phyloP scores from a whole-genome alignment of 2,888 invertebrate genomes.

The Malachius bipustulatus region DNA sequence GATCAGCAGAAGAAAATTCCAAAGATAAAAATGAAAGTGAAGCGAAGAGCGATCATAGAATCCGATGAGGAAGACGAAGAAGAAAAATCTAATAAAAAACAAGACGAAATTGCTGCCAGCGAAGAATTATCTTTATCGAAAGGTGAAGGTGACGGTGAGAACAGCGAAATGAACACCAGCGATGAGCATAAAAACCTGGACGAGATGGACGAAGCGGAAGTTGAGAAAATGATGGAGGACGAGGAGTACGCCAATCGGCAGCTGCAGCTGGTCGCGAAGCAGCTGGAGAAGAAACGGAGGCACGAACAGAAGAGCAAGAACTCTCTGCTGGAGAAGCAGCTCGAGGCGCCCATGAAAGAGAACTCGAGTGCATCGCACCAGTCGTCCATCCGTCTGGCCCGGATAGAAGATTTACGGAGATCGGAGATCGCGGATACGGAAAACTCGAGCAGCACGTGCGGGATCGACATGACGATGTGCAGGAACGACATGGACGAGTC shows the following conservation, averaged over 20 bases:
- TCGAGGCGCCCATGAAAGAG: slow-evolving; percentile 29
- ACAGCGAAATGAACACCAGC: slow-evolving; percentile 34
- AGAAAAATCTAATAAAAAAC: slow-evolving; percentile 17
- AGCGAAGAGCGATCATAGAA: slow-evolving; percentile 8
- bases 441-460: neutral
- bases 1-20: slow-evolving; percentile 6
- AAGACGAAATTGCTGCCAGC: slow-evolving; percentile 5
- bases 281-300: slow-evolving; percentile 43
- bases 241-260: slow-evolving; percentile 48
- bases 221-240: slow-evolving; percentile 46
- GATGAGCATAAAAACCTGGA: slow-evolving; percentile 34
- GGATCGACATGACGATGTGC: neutral
- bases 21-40: slow-evolving; percentile 15
- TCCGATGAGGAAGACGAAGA: slow-evolving; percentile 22
- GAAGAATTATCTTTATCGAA: slow-evolving; percentile 5
- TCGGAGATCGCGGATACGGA: neutral
- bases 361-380: neutral
- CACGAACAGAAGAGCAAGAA: slow-evolving; percentile 43
- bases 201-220: slow-evolving; percentile 37
- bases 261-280: slow-evolving; percentile 37
- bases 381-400: neutral
- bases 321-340: slow-evolving; percentile 21
- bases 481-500: slow-evolving; percentile 7
- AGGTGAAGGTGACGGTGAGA: slow-evolving; percentile 5
- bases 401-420: no score